A percentile compares a stretch with the other conserved stretches of the same genome.
Evolutionary conservation across 2,797 vertebrate genomes (phyloP).

Genomic region (Serranus cabrilla): DNA sequence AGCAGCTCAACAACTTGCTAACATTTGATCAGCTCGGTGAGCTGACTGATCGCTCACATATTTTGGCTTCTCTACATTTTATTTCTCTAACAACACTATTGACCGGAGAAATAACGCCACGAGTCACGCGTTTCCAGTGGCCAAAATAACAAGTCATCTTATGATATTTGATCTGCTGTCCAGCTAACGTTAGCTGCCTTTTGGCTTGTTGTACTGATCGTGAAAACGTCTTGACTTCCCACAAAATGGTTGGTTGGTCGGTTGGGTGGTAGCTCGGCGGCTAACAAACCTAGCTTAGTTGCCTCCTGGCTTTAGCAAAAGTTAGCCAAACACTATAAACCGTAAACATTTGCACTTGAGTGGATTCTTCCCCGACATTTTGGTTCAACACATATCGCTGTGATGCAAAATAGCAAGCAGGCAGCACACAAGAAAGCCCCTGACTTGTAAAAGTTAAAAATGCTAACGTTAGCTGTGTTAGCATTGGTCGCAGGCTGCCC

Average conservation of each 20-base stretch:
- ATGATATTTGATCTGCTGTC: conserved; percentile 11
- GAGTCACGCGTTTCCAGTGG: background rate
- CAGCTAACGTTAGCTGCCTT: conserved; percentile 48
- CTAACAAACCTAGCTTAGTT: conserved; percentile 64
- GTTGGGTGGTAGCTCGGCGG: conserved; percentile 73
- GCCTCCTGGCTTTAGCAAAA: conserved; percentile 55
- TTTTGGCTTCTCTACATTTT: background rate
- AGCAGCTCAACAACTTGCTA: conserved; percentile 52
- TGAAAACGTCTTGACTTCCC: conserved; percentile 78
- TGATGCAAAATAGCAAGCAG: background rate
- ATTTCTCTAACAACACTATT: background rate
- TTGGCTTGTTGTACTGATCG: conserved; percentile 59
- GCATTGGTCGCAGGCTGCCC: conserved; percentile 52
- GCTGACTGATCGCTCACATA: conserved; percentile 9
- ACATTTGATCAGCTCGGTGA: conserved; percentile 28
- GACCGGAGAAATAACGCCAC: background rate
- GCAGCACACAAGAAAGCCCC: background rate
- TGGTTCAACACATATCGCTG: background rate
- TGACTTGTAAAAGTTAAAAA: conserved; percentile 45
- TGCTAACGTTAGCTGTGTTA: conserved; percentile 69
- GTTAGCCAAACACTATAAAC: conserved; percentile 55
- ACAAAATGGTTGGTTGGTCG: conserved; percentile 83
- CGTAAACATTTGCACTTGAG: background rate
- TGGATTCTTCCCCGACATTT: background rate
- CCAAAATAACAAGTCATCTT: background rate